A percentile compares a stretch with the other conserved stretches of the same genome.
Conservation (phyloP, 2,888 invertebrate species). For the Exephanes ischioxanthus region DNA sequence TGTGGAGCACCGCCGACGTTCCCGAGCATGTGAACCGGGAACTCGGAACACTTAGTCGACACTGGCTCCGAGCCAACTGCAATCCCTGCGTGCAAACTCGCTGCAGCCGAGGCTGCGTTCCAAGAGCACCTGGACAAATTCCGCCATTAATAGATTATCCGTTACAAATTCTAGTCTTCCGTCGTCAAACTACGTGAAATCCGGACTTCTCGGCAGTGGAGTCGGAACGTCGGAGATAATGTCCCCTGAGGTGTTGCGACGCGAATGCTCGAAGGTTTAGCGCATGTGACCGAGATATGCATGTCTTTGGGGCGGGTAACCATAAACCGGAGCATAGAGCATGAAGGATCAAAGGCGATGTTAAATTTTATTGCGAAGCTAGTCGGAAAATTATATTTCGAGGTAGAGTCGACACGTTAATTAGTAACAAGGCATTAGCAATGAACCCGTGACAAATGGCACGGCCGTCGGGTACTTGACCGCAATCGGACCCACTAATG, state of each 20-base stretch:
- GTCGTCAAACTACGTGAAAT: neutral
- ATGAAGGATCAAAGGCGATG: no score
- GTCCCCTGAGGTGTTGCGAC: neutral
- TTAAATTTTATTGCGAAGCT: neutral
- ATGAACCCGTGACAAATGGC: neutral
- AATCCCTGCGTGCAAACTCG: slow-evolving; percentile 77
- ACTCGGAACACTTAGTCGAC: slow-evolving; percentile 77
- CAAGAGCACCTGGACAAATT: slow-evolving; percentile 78
- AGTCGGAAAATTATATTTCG: neutral
- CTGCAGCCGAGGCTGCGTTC: slow-evolving; percentile 74
- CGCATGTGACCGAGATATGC: neutral
- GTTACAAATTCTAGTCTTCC: slow-evolving; percentile 68
- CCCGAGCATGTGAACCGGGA: slow-evolving; percentile 66
- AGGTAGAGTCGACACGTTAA: neutral
- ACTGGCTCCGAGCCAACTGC: slow-evolving; percentile 78
- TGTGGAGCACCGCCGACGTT: slow-evolving; percentile 4
- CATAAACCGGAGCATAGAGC: no score
- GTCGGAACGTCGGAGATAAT: neutral
- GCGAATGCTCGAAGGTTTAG: neutral
- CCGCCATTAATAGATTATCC: slow-evolving; percentile 79
- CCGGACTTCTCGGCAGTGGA: neutral
- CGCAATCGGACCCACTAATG: neutral
- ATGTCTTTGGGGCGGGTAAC: neutral
- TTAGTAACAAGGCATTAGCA: neutral
- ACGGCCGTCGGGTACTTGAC: neutral